These are phyloP conservation scores for Protaetia brevitarsis DNA, from an alignment of 1,140 invertebrate species.

Conservation along the genomic window DNA sequence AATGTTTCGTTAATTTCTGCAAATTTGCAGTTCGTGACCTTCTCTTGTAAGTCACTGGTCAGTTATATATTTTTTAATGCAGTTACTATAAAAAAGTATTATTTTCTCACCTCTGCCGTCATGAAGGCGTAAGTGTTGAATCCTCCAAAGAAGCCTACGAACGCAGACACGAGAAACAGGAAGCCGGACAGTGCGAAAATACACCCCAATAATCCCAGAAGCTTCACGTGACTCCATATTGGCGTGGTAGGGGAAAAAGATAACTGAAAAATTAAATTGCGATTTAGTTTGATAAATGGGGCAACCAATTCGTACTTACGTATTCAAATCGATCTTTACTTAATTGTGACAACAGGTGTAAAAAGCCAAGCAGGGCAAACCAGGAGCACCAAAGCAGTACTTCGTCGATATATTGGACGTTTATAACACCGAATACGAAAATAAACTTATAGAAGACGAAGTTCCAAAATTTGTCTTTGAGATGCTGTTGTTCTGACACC, in stretches of 20 bases:
- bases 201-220: constrained; percentile 62
- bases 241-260: constrained; percentile 79
- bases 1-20: too few relatives aligned
- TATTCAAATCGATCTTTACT: constrained; percentile 91
- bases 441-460: constrained; percentile 95
- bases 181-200: constrained; percentile 65
- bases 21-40: too few relatives aligned
- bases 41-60: too few relatives aligned
- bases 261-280: constrained; percentile 57
- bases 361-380: constrained; percentile 85
- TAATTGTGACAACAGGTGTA: constrained; percentile 81
- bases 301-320: constrained; percentile 59
- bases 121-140: constrained; percentile 83
- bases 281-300: too few relatives aligned
- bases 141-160: constrained; percentile 68
- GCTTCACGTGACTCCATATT: constrained; percentile 66
- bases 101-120: constrained; percentile 68
- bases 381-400: constrained; percentile 85
- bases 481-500: constrained; percentile 75
- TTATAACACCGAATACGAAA: constrained; percentile 90
- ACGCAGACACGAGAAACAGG: constrained; percentile 65
- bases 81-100: not conserved
- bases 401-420: constrained; percentile 80
- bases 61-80: too few relatives aligned
- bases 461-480: constrained; percentile 91